These are phyloP conservation scores for Ridgeia piscesae DNA, from an alignment of 1,140 invertebrate species.

Conservation along the genomic window DNA sequence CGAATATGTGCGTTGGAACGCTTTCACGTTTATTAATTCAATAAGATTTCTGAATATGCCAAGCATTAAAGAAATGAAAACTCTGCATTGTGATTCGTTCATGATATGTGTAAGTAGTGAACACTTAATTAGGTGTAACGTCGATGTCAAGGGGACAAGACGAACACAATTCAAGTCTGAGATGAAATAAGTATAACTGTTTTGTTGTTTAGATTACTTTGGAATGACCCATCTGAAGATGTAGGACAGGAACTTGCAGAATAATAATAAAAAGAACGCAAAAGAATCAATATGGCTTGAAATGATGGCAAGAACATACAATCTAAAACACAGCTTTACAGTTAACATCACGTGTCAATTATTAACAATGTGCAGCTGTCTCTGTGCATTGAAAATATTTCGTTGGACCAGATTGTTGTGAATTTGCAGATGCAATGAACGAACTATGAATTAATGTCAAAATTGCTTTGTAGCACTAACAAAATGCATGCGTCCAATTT, in stretches of 20 bases:
- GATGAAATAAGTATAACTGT: not conserved
- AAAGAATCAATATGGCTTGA: not conserved
- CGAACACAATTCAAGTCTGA: not conserved
- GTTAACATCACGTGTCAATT: not conserved
- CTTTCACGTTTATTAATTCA: not conserved
- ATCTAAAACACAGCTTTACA: not conserved
- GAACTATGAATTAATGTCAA: no score
- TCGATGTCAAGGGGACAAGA: not conserved
- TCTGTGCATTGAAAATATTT: not conserved
- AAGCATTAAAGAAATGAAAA: not conserved
- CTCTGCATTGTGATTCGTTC: not conserved
- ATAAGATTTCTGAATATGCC: not conserved
- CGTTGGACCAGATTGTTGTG: not conserved
- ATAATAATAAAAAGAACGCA: not conserved
- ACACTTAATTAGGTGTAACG: not conserved
- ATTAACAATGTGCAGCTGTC: not conserved
- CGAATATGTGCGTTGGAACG: not conserved
- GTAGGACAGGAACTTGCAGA: not conserved
- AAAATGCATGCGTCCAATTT: no score
- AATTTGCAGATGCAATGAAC: no score
- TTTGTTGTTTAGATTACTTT: not conserved
- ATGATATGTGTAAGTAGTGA: not conserved
- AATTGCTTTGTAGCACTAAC: no score
- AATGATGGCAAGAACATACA: not conserved
- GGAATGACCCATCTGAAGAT: not conserved